Evolutionary conservation across 2,888 invertebrate genomes (phyloP).

Genomic region (Alloplasta piceator): DNA sequence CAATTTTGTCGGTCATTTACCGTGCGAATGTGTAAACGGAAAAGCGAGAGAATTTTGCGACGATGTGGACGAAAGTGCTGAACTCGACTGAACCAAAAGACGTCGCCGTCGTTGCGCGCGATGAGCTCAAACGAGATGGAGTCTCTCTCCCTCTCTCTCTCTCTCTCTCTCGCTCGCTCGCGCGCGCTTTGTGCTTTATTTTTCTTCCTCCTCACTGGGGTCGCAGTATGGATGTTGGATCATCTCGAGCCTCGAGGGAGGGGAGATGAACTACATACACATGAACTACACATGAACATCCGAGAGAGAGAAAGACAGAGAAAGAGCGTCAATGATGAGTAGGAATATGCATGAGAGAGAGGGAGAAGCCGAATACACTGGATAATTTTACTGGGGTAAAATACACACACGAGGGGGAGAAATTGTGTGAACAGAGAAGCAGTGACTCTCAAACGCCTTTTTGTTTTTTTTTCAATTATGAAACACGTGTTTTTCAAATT

Average conservation of each 20-base stretch:
- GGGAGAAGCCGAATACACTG: slow-evolving; percentile 32
- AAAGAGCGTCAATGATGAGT: slow-evolving; percentile 60
- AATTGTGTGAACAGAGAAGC: not conserved
- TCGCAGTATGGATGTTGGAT: slow-evolving; percentile 17
- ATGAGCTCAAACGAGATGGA: slow-evolving; percentile 48
- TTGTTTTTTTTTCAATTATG: too few species aligned
- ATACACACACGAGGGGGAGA: slow-evolving; percentile 3
- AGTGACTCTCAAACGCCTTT: not conserved
- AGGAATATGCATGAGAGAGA: slow-evolving; percentile 59
- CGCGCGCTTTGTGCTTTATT: slow-evolving; percentile 66
- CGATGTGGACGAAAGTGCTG: slow-evolving; percentile 51
- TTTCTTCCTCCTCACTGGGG: slow-evolving; percentile 12
- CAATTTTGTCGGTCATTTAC: not conserved
- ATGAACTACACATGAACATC: slow-evolving; percentile 52
- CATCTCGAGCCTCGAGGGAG: slow-evolving; percentile 56
- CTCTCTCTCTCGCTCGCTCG: slow-evolving; percentile 1
- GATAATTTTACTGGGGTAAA: not conserved
- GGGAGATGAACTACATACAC: slow-evolving; percentile 63
- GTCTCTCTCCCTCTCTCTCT: slow-evolving; percentile 9
- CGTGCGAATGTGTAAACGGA: slow-evolving; percentile 1
- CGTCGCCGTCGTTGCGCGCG: slow-evolving; percentile 41
- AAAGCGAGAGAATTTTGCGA: slow-evolving; percentile 12
- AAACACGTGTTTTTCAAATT: too few species aligned
- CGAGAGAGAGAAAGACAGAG: slow-evolving; percentile 55
- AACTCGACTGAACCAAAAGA: slow-evolving; percentile 62